These are phyloP conservation scores for Diaprepes abbreviatus DNA, from an alignment of 2,888 invertebrate genomes.

Conservation along the genomic window DNA sequence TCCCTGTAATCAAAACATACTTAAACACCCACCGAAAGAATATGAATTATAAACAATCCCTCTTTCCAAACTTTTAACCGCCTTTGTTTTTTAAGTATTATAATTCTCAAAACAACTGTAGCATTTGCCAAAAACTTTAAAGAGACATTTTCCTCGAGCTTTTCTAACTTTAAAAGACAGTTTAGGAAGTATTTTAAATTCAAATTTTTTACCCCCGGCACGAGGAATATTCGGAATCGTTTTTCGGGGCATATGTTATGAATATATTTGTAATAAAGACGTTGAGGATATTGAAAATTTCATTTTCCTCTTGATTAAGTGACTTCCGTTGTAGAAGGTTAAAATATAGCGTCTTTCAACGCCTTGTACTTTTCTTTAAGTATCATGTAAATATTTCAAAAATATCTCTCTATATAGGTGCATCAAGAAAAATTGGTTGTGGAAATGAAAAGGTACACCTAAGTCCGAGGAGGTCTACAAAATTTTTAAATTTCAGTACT, in stretches of 20 bases:
- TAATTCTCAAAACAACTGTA: constrained; percentile 8
- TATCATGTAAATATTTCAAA: too few relatives aligned
- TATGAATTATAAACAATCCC: constrained; percentile 2
- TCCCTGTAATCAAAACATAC: neutral
- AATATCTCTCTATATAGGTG: too few relatives aligned
- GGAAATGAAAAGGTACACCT: too few relatives aligned
- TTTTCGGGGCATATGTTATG: constrained; percentile 13
- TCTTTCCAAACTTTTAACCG: constrained; percentile 4
- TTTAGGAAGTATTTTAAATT: constrained; percentile 15
- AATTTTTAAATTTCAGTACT: too few relatives aligned
- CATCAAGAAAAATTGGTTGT: too few relatives aligned
- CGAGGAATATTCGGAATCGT: neutral
- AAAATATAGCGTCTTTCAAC: too few relatives aligned
- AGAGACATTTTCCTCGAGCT: constrained; percentile 5
- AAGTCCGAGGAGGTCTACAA: too few relatives aligned
- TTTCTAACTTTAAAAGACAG: constrained; percentile 12
- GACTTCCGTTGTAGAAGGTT: too few relatives aligned
- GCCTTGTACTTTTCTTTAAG: too few relatives aligned
- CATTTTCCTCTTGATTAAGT: too few relatives aligned
- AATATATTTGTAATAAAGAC: constrained; percentile 11
- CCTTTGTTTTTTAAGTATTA: constrained; percentile 13
- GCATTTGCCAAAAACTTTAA: constrained; percentile 10
- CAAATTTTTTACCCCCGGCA: constrained; percentile 5
- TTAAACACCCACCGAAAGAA: neutral
- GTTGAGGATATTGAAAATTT: neutral